A percentile compares a stretch with the other conserved stretches of the same genome.
Conservation (phyloP, 2,113 vertebrate genomes). For the Regulus satrapa region DNA sequence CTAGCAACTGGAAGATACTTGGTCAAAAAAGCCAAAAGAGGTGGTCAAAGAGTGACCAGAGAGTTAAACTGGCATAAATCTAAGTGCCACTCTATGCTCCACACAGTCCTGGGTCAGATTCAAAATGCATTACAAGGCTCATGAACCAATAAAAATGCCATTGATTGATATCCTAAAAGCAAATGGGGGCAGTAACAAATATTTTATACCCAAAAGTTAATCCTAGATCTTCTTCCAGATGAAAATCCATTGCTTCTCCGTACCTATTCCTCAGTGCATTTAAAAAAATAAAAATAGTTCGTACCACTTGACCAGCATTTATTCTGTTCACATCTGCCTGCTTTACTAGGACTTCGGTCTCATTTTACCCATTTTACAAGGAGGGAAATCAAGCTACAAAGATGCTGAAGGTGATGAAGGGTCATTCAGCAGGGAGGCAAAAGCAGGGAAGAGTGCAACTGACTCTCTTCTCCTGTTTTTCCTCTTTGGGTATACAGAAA, state of each 20-base stretch:
- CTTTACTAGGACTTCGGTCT: background rate
- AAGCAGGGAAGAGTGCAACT: background rate
- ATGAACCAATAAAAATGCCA: constrained; percentile 6
- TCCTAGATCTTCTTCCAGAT: background rate
- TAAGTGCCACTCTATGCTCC: background rate
- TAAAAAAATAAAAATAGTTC: background rate
- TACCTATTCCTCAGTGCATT: background rate
- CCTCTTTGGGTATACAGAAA: background rate
- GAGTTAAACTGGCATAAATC: background rate
- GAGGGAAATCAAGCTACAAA: background rate
- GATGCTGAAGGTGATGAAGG: background rate
- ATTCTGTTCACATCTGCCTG: background rate
- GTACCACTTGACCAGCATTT: background rate
- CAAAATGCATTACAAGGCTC: constrained; percentile 6
- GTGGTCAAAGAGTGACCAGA: background rate
- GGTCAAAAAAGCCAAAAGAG: background rate
- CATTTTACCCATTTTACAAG: background rate
- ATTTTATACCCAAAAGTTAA: background rate
- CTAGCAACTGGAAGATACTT: background rate
- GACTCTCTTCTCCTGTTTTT: background rate
- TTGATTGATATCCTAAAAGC: background rate
- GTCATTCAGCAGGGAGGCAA: background rate
- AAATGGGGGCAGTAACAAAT: background rate
- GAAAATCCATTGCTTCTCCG: background rate
- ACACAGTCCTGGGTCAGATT: background rate